These are phyloP conservation scores for Oryzias melastigma DNA, from an alignment of 2,113 vertebrate genomes.

Conservation along the genomic window DNA sequence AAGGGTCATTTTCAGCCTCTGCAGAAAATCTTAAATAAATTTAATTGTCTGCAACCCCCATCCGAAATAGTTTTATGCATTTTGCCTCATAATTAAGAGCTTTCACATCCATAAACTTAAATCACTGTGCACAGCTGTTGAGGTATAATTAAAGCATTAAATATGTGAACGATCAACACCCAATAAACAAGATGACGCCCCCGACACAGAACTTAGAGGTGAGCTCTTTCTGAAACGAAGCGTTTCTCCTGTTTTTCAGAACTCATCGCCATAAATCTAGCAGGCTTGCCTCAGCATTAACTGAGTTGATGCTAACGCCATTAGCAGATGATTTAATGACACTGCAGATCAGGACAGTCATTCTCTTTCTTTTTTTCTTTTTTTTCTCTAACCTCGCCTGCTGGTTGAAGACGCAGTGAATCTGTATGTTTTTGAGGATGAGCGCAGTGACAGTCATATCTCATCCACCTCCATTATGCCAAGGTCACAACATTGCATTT, in stretches of 20 bases:
- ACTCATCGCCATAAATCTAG: conserved; percentile 66
- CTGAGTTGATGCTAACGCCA: conserved; percentile 70
- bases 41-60: conserved; percentile 83
- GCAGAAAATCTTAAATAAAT: conserved; percentile 83
- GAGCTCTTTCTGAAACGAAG: conserved; percentile 46
- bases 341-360: conserved; percentile 66
- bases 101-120: conserved; percentile 84
- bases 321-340: conserved; percentile 77
- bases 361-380: conserved; percentile 45
- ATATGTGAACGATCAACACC: conserved; percentile 81
- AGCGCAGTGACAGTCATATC: conserved; percentile 64
- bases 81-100: conserved; percentile 85
- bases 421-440: conserved; percentile 69
- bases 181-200: conserved; percentile 79
- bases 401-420: conserved; percentile 58
- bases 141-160: conserved; percentile 85
- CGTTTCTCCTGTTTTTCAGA: conserved; percentile 46
- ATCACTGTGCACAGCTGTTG: conserved; percentile 82
- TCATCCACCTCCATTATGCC: conserved; percentile 72
- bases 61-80: conserved; percentile 82
- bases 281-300: conserved; percentile 46
- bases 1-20: conserved; percentile 73
- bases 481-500: conserved; percentile 73
- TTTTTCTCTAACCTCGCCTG: conserved; percentile 36
- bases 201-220: conserved; percentile 74